phyloP scores from a whole-genome alignment of 2,113 vertebrate species.

The Atherinomorus stipes region DNA sequence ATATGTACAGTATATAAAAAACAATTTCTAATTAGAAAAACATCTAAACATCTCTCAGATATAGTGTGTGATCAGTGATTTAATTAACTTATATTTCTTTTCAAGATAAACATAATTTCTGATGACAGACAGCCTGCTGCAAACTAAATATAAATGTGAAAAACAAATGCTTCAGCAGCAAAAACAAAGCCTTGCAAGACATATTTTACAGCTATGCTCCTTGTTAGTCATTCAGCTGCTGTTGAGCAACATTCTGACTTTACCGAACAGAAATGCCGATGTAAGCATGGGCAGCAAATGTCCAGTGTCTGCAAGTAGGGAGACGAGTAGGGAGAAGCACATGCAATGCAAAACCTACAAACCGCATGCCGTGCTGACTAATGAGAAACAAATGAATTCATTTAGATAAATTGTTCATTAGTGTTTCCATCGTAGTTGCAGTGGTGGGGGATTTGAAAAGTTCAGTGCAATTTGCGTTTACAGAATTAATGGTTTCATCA shows the following conservation, averaged over 20 bases:
- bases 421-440: slow-evolving; percentile 64
- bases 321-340: slow-evolving; percentile 47
- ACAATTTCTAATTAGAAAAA: no score
- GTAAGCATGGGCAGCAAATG: slow-evolving; percentile 56
- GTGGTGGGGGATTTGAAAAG: slow-evolving; percentile 76
- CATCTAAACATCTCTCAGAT: no score
- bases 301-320: slow-evolving; percentile 51
- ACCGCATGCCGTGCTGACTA: slow-evolving; percentile 72
- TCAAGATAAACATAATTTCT: no score
- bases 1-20: no score
- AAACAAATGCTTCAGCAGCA: slow-evolving; percentile 3
- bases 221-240: slow-evolving; percentile 52
- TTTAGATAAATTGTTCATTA: slow-evolving; percentile 83
- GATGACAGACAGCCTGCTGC: no score
- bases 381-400: slow-evolving; percentile 80
- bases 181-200: slow-evolving; percentile 2
- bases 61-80: no score
- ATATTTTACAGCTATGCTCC: slow-evolving; percentile 21
- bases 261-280: slow-evolving; percentile 61
- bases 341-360: slow-evolving; percentile 57
- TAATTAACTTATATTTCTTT: no score
- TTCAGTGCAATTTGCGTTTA: slow-evolving; percentile 79
- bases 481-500: slow-evolving; percentile 77
- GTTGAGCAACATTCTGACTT: slow-evolving; percentile 36
- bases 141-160: neutral